These are phyloP conservation scores for Drosophila koepferae DNA, from an alignment of 2,888 invertebrate genomes.

Conservation along the genomic window DNA sequence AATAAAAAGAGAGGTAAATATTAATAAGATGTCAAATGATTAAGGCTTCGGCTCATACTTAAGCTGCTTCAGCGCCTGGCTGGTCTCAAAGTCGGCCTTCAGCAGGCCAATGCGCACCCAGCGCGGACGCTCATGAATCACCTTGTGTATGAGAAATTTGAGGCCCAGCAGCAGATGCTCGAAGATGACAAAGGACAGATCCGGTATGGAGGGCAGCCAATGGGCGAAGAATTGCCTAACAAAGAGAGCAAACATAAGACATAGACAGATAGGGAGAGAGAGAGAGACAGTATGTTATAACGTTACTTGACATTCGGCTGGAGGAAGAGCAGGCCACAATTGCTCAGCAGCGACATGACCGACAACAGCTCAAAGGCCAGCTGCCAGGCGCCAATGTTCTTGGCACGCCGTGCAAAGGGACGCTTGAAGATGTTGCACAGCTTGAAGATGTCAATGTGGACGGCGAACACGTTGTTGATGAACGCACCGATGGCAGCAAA, in stretches of 20 bases:
- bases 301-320: constrained; percentile 87
- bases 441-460: constrained; percentile 91
- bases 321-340: constrained; percentile 90
- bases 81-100: constrained; percentile 87
- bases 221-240: constrained; percentile 81
- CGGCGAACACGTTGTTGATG: constrained; percentile 90
- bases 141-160: constrained; percentile 88
- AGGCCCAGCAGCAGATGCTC: constrained; percentile 89
- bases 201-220: constrained; percentile 80
- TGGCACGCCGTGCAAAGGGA: constrained; percentile 88
- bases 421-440: constrained; percentile 89
- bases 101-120: constrained; percentile 89
- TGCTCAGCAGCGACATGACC: constrained; percentile 90
- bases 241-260: background rate
- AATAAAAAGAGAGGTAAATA: background rate
- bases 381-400: constrained; percentile 92
- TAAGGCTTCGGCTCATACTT: constrained; percentile 68
- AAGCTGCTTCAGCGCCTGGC: constrained; percentile 87
- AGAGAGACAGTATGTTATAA: background rate
- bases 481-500: constrained; percentile 91
- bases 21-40: background rate
- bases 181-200: constrained; percentile 87
- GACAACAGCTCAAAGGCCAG: constrained; percentile 86
- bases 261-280: background rate
- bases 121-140: constrained; percentile 90